Conservation (phyloP, 2,888 invertebrate genomes). For the Lysandra bellargus region DNA sequence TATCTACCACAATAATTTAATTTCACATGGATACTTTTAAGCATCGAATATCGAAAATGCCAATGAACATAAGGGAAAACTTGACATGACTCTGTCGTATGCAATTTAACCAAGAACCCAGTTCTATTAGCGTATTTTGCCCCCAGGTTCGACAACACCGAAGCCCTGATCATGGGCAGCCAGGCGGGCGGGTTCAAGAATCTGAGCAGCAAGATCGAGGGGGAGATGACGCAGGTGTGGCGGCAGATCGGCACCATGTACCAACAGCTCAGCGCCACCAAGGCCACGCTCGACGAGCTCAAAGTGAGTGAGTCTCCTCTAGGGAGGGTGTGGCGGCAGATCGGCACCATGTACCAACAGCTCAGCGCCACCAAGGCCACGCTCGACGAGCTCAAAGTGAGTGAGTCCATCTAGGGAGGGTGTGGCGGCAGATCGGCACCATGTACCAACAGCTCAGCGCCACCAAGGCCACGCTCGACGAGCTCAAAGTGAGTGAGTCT, state of each 20-base stretch:
- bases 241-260: constrained; percentile 94
- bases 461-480: constrained; percentile 87
- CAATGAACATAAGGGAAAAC: too few species aligned
- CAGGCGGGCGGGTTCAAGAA: constrained; percentile 87
- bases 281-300: constrained; percentile 80
- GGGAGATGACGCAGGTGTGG: constrained; percentile 93
- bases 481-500: constrained; percentile 79
- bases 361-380: constrained; percentile 87
- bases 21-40: too few species aligned
- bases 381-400: constrained; percentile 84
- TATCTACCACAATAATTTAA: too few species aligned
- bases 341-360: constrained; percentile 93
- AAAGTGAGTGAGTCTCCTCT: too few species aligned
- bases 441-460: constrained; percentile 91
- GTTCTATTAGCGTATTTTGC: too few species aligned
- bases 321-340: constrained; percentile 92
- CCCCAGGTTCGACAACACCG: constrained; percentile 84
- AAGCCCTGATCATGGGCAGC: constrained; percentile 84
- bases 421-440: constrained; percentile 94
- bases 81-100: neutral
- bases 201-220: constrained; percentile 87
- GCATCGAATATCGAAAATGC: too few species aligned
- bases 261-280: constrained; percentile 88
- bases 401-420: constrained; percentile 74
- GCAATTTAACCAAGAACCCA: too few species aligned